Conservation (phyloP, 2,888 invertebrate genomes). For the Archaeoteleia sp. region DNA sequence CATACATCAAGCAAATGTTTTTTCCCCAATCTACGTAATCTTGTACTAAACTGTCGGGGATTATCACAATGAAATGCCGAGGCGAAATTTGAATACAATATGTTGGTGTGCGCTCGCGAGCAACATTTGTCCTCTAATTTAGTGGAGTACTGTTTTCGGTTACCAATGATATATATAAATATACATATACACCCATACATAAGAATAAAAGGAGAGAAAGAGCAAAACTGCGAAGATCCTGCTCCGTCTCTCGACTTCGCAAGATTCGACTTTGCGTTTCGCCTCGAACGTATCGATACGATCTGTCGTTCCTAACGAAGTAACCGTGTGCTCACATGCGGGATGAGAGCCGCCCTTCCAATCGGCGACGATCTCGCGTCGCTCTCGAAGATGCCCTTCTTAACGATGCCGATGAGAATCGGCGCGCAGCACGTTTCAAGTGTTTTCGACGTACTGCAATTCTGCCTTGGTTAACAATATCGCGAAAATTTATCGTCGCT, state of each 20-base stretch:
- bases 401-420: conserved; percentile 57
- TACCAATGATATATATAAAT: conserved; percentile 6
- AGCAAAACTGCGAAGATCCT: conserved; percentile 43
- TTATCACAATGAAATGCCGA: no score
- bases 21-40: no score
- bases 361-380: conserved; percentile 63
- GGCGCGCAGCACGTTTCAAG: conserved; percentile 55
- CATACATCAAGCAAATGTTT: no score
- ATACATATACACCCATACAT: neutral
- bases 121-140: conserved; percentile 48
- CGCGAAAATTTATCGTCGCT: conserved; percentile 55
- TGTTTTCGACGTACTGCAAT: conserved; percentile 56
- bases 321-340: conserved; percentile 61
- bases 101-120: no score
- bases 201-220: conserved; percentile 21
- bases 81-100: no score
- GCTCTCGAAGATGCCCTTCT: conserved; percentile 57
- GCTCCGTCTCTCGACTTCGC: conserved; percentile 47
- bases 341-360: conserved; percentile 61
- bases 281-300: conserved; percentile 62
- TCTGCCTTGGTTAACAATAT: conserved; percentile 56
- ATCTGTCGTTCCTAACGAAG: conserved; percentile 64
- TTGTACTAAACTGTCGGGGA: no score
- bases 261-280: conserved; percentile 60
- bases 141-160: conserved; percentile 40